A percentile compares a stretch with the other conserved stretches of the same genome.
phyloP scores from a whole-genome alignment of 1,140 invertebrate genomes.

The Grapholita molesta region DNA sequence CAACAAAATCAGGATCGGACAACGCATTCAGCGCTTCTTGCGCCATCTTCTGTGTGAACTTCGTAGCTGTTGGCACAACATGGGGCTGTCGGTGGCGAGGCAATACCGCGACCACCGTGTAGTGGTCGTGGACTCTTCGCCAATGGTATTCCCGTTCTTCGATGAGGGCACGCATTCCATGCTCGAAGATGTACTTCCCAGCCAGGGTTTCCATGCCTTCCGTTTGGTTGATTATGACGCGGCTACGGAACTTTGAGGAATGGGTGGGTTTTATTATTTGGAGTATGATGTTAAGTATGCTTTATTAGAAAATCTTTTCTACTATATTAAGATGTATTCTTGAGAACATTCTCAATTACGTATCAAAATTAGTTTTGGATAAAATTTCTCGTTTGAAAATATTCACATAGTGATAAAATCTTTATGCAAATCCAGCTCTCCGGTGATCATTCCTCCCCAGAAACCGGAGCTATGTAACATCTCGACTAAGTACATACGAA shows the following conservation, averaged over 20 bases:
- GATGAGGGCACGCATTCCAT: conserved; percentile 48
- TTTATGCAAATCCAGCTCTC: too few relatives aligned
- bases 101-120: conserved; percentile 54
- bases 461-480: too few relatives aligned
- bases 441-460: too few relatives aligned
- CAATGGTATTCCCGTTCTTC: conserved; percentile 58
- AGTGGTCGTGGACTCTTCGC: conserved; percentile 59
- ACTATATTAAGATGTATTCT: too few relatives aligned
- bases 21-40: conserved; percentile 46
- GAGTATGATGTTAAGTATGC: neutral
- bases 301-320: too few relatives aligned
- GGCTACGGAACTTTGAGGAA: conserved; percentile 53
- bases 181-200: conserved; percentile 53
- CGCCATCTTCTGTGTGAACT: conserved; percentile 52
- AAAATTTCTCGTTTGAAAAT: too few relatives aligned
- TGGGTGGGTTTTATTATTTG: neutral
- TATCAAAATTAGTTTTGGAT: too few relatives aligned
- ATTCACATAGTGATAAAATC: too few relatives aligned
- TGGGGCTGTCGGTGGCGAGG: conserved; percentile 42
- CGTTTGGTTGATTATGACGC: conserved; percentile 42
- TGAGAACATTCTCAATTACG: too few relatives aligned
- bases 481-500: too few relatives aligned
- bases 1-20: conserved; percentile 47
- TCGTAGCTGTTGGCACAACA: conserved; percentile 29
- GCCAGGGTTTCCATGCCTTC: conserved; percentile 47